Evolutionary conservation across 1,140 invertebrate genomes (phyloP), one percentile per base, ranked within the genome.

Genomic region (Cyclina sinensis): DNA sequence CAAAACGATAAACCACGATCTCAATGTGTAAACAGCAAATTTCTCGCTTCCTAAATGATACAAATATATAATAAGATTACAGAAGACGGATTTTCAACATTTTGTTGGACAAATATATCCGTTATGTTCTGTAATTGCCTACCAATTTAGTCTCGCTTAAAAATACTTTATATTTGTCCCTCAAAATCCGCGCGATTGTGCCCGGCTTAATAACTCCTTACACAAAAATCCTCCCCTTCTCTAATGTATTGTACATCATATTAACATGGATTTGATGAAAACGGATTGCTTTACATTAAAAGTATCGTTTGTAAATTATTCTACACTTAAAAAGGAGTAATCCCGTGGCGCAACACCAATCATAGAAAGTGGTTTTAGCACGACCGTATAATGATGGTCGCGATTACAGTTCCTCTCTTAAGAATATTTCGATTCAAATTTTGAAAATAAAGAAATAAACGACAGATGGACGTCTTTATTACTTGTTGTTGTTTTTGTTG

Each of bases 1-100:
- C 30, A 87, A 79, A 78, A 68, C 76, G 85, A 80, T 87, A 87
- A 87, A 87, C 48, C 85, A 87, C 85, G 85, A 4, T 68, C 21
- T 68, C 30, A 78, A 65, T 54, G 14, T 57, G 39, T 37, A 24
- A 70, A 84, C 51, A 81, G 32, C 57, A 35, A 32, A 54, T 57
- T 62, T 65, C 43, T 51, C 82, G 57, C 30, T 82, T 84, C 27
- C 39, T 46, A 57, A 62, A 37, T 84, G 57, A 73, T 84, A 54
- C 39, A 37, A 37, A 24, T 4, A 35, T 21, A 51, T 39, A 81
- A 81, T 81, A 46, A 51, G 54, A 81, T 62, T 21, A 81, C 32
- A 62, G 18, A n/a, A 12, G 51, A 27, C 11, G 54, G 51, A 62
- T 57, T 59, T 65, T 39, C 39, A 65, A 65, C 35, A 81, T 65